Evolutionary conservation across 2,797 vertebrate genomes (phyloP).

Genomic region (Enteromius mattozi): DNA sequence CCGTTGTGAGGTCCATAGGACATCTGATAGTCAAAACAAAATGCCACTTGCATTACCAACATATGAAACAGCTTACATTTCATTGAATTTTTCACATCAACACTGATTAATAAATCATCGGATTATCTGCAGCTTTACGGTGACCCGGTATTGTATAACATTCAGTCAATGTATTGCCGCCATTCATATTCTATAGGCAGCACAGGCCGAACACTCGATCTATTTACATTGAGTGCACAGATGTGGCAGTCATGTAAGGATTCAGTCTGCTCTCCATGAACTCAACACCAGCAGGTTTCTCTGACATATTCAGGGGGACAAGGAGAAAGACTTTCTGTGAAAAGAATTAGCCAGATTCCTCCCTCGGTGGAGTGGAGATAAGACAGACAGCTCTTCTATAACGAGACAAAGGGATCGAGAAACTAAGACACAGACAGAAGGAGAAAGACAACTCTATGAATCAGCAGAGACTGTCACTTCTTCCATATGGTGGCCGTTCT

Average conservation of each 20-base stretch:
- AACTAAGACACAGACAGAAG: conserved; percentile 47
- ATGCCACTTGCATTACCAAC: background rate
- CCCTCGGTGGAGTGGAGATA: conserved; percentile 13
- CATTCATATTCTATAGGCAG: conserved; percentile 15
- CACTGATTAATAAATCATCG: conserved; percentile 13
- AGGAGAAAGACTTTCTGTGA: conserved; percentile 7
- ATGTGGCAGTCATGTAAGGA: conserved; percentile 36
- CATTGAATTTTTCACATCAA: conserved; percentile 5
- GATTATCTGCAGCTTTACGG: conserved; percentile 7
- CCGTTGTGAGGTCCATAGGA: background rate
- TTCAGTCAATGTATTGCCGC: background rate
- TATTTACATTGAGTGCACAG: conserved; percentile 35
- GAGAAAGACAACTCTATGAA: conserved; percentile 76
- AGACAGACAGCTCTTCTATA: conserved; percentile 21
- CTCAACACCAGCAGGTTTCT: conserved; percentile 32
- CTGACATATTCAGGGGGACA: conserved; percentile 19
- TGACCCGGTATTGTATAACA: conserved; percentile 1
- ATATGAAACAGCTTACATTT: background rate
- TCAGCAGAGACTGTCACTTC: conserved; percentile 76
- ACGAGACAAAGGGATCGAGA: conserved; percentile 20
- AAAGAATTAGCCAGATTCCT: conserved; percentile 21
- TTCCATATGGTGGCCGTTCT: conserved; percentile 76
- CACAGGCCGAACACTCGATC: background rate
- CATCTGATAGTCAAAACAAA: conserved; percentile 8
- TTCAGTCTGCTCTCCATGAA: conserved; percentile 37